Percentiles rank a stretch among this genome's conserved stretches.
Evolutionary conservation across 2,888 invertebrate genomes (phyloP).

Genomic region (Capitulum mitella): DNA sequence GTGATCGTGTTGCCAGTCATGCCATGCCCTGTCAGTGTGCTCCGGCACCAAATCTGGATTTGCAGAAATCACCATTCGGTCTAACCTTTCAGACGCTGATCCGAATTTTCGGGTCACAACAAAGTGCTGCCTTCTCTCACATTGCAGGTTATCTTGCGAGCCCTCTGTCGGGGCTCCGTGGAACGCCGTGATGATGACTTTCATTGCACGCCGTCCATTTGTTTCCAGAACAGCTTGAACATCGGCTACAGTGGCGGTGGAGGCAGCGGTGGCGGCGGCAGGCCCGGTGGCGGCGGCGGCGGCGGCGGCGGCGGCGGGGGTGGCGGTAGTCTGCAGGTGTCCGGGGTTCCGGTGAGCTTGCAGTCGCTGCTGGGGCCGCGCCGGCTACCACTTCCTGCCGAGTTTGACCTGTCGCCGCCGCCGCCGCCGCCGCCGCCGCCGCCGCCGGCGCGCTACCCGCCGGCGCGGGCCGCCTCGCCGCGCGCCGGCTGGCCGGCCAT

Average conservation of each 20-base stretch:
- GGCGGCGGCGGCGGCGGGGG: conserved; percentile 10
- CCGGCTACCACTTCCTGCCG: background rate
- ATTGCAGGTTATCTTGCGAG: too few species aligned
- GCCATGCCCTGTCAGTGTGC: too few species aligned
- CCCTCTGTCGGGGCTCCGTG: too few species aligned
- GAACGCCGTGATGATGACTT: too few species aligned
- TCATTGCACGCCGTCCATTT: conserved; percentile 35
- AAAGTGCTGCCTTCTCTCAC: too few species aligned
- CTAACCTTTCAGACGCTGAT: too few species aligned
- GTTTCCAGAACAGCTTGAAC: conserved; percentile 47
- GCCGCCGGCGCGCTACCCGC: conserved; percentile 28
- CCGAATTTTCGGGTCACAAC: too few species aligned
- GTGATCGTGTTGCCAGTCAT: too few species aligned
- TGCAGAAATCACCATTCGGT: too few species aligned
- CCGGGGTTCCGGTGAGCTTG: background rate
- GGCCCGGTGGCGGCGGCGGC: background rate
- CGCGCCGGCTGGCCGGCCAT: too few species aligned
- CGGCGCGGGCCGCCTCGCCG: too few species aligned
- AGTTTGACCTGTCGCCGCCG: conserved; percentile 37
- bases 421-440: conserved; percentile 26
- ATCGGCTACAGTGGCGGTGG: conserved; percentile 37
- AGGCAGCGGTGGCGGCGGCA: background rate
- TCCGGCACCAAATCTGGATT: too few species aligned
- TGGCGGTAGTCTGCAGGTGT: conserved; percentile 16
- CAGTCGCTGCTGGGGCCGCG: conserved; percentile 30